Evolutionary conservation across 2,113 vertebrate species (phyloP), one percentile per base, ranked within the genome.

Genomic region (Channa argus): DNA sequence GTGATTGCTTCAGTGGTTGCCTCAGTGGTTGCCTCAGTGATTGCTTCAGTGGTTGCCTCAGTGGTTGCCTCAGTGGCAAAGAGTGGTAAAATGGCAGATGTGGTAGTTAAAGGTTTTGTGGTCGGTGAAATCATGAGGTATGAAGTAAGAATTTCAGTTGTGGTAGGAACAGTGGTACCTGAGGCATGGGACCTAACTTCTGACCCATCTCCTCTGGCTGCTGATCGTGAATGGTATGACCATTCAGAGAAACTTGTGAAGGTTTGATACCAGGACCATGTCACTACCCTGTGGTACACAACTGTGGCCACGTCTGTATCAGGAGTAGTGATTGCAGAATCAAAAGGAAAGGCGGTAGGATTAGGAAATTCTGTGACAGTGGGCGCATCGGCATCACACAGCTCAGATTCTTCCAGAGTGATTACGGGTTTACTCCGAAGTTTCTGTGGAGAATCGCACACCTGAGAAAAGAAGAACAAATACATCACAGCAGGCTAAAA

Each of bases 401-500:
- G 66, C 1, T 90, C 74, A 0, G 82, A 60, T 10, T 74, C 33
- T 3, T 71, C 5, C 24, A 94, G 68, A 0, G 0, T 5, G 0
- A 88, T 0, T 2, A 94, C 56, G 12, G 88, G 37, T 24, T 0
- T 46, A 2, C 61, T 51, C 5, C n/a, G 37, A 6, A 47, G 70
- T 6, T 0, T 0, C 8, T 0, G 13, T 0, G 93, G 93, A 14
- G 83, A 76, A 24, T 80, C 74, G 66, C 93, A 94, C 45, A 87
- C 68, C 90, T 92, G 74, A 34, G 8, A 38, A 75, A 43, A 69
- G 37, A 53, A 24, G 1, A 33, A 51, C 1, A 14, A 47, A 8
- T 8, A 51, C 15, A 15, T 49, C 13, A 41, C 39, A 41, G 39
- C 39, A 41, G 4, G 39, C 39, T 7, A 24, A 24, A 24, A 24